These are phyloP conservation scores for Tamandua tetradactyla DNA, from an alignment of 2,797 vertebrate genomes.

Conservation along the genomic window DNA sequence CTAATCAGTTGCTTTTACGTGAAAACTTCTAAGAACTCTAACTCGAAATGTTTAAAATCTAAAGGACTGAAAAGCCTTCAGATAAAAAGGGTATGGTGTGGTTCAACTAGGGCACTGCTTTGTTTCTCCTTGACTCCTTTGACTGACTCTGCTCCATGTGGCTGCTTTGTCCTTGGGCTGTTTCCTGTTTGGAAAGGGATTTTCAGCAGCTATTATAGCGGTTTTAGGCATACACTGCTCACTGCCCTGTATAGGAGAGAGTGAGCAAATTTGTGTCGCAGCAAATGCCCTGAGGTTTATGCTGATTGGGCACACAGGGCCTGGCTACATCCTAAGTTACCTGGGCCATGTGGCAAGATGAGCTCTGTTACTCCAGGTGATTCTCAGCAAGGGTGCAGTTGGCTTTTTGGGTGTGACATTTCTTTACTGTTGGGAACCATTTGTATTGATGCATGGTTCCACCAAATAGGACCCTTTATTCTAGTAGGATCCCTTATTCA, in stretches of 20 bases:
- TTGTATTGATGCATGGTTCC: neutral
- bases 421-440: neutral
- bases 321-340: neutral
- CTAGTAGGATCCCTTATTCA: too few species aligned
- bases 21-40: neutral
- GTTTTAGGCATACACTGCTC: neutral
- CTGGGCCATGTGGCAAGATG: neutral
- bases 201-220: neutral
- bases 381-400: neutral
- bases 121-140: neutral
- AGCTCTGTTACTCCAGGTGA: rapidly evolving
- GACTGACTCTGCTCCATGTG: neutral
- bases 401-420: neutral
- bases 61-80: neutral
- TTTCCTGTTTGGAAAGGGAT: neutral
- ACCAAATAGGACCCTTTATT: too few species aligned
- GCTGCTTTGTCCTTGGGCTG: neutral
- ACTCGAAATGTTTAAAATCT: neutral
- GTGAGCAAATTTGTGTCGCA: too few species aligned
- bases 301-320: neutral
- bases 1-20: neutral
- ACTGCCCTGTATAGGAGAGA: neutral
- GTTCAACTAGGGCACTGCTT: neutral
- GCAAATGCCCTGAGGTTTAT: neutral
- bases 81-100: neutral